Evolutionary conservation across 2,113 vertebrate genomes (phyloP), one percentile per base, ranked within the genome.

Genomic region (Hippocampus abdominalis): DNA sequence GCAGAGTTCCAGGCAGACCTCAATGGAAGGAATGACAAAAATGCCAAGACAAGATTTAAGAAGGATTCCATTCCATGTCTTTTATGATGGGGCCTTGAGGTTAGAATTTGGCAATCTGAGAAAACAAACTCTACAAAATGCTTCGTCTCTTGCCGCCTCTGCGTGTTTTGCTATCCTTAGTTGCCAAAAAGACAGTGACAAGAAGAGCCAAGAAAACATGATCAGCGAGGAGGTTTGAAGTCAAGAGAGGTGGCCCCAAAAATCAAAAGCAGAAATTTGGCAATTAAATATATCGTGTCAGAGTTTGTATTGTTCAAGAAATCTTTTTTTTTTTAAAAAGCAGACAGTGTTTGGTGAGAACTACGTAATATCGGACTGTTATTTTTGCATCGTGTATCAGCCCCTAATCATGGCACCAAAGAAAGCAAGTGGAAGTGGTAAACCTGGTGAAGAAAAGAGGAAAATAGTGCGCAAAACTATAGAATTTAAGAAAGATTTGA

Each of bases 1-100:
- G 89, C 94, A 97, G 57, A 89, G 80, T 2, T 77, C 79, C 48
- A 94, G 66, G 27, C 95, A 97, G 1, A 91, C 92, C 96, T 96
- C 77, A 13, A 32, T 39, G 66, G 49, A 63, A 25, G 29, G 64
- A 53, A 66, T 39, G 21, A n/a, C 9, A 69, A 54, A 68, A 46
- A 66, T 2, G n/a, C 3, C 7, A 27, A 2, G 1, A 12, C 11
- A 6, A 4, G 10, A 15, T 10, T 29, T 9, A 27, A 48, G n/a
- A 65, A 27, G 32, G 63, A 63, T 40, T 63, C 3, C 61, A 63
- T 29, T 32, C 20, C 18, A 39, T 6, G 4, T 20, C 8, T 40
- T 64, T 64, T 3, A 65, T 18, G 39, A 21, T 0, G 1, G 60
- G 32, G 11, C 1, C 21, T 23, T 6, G 39, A 44, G 21, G 21